Evolutionary conservation across 1,140 invertebrate species (phyloP).

Genomic region (Drosophila pruinosa): DNA sequence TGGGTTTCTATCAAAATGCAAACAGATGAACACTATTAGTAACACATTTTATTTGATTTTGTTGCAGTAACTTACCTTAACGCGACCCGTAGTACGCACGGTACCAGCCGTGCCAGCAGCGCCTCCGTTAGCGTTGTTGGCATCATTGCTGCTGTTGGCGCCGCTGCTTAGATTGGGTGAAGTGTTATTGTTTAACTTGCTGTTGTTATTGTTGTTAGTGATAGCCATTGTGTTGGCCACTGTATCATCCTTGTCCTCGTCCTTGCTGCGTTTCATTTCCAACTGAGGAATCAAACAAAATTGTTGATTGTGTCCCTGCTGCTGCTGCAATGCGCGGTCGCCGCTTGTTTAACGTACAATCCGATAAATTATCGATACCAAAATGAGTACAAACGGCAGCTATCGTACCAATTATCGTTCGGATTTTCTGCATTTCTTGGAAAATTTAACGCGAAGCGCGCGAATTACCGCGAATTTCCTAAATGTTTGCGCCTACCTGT

Average conservation of each 20-base stretch:
- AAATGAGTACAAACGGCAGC: background rate
- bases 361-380: conserved; percentile 35
- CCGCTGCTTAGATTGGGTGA: conserved; percentile 19
- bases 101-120: conserved; percentile 15
- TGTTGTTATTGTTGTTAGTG: conserved; percentile 6
- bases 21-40: background rate
- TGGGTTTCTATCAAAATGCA: conserved; percentile 73
- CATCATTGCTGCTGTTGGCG: conserved; percentile 19
- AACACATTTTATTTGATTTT: background rate
- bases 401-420: conserved; percentile 3
- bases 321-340: conserved; percentile 32
- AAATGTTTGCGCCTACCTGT: background rate
- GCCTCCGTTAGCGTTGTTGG: background rate
- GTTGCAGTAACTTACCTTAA: conserved; percentile 54
- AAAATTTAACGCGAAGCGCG: background rate
- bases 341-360: conserved; percentile 42
- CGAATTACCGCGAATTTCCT: background rate
- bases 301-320: conserved; percentile 30
- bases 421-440: background rate
- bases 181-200: background rate
- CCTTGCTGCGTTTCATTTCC: conserved; percentile 54
- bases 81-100: conserved; percentile 76
- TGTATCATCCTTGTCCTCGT: conserved; percentile 51
- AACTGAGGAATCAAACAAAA: conserved; percentile 38
- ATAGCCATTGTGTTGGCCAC: background rate